These are phyloP conservation scores for Sebastes hubbsi DNA, from an alignment of 2,797 vertebrate genomes.

Conservation along the genomic window DNA sequence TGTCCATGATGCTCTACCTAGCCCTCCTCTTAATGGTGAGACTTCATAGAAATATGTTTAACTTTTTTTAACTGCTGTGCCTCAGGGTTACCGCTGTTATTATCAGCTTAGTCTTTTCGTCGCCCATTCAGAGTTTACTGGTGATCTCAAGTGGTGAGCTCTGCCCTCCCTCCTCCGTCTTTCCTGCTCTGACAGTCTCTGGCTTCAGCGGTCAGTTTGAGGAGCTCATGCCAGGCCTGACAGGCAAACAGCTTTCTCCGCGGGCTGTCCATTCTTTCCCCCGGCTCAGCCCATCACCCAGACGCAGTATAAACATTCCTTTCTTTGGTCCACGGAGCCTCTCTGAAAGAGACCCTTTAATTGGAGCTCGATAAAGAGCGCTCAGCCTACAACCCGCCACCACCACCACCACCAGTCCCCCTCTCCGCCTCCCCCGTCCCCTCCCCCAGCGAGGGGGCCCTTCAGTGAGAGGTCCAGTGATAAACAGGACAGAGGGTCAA, in stretches of 20 bases:
- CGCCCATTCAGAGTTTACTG: not conserved
- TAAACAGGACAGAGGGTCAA: slow-evolving; percentile 73
- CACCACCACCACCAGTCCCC: slow-evolving; percentile 18
- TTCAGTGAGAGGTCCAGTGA: slow-evolving; percentile 70
- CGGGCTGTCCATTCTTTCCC: slow-evolving; percentile 69
- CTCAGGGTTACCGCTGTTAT: not conserved
- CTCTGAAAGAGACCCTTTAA: slow-evolving; percentile 85
- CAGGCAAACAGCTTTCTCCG: slow-evolving; percentile 70
- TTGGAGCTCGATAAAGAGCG: slow-evolving; percentile 76
- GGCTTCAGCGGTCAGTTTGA: slow-evolving; percentile 57
- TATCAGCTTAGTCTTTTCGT: not conserved
- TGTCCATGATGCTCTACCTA: slow-evolving; percentile 71
- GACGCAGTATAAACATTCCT: slow-evolving; percentile 83
- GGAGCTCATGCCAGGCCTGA: slow-evolving; percentile 65
- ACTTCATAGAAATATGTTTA: not conserved
- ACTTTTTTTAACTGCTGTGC: not conserved
- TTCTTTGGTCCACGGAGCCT: slow-evolving; percentile 77
- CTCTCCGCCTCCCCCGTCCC: slow-evolving; percentile 39
- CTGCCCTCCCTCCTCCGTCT: not conserved
- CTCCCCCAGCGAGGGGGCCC: slow-evolving; percentile 44
- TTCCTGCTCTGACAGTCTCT: slow-evolving; percentile 14
- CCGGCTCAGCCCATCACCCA: slow-evolving; percentile 68
- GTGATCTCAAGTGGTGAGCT: not conserved
- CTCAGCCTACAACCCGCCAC: slow-evolving; percentile 35
- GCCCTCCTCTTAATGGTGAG: slow-evolving; percentile 84